These are phyloP conservation scores for Drosophila kokeensis DNA, from an alignment of 2,888 invertebrate genomes.

Conservation along the genomic window DNA sequence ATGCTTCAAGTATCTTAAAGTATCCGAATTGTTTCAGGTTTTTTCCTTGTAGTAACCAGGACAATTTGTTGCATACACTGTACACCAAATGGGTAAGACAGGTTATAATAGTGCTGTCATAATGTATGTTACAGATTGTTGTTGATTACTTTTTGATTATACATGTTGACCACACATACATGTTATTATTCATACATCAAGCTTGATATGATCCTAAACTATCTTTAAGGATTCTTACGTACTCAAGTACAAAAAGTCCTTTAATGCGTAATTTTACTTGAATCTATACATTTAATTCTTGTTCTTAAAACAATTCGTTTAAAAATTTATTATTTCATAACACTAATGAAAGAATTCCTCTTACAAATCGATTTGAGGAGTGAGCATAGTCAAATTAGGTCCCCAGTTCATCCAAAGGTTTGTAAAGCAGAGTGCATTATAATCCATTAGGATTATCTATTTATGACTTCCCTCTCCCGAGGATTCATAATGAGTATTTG, in stretches of 20 bases:
- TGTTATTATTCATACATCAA: background rate
- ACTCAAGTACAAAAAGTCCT: background rate
- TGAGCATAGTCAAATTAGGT: background rate
- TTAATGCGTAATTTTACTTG: background rate
- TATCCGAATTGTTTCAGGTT: slow-evolving; percentile 16
- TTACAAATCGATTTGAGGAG: background rate
- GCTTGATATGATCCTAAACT: background rate
- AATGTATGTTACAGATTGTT: background rate
- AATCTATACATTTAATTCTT: background rate
- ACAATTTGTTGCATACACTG: slow-evolving; percentile 8
- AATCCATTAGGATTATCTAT: background rate
- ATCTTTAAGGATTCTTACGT: background rate
- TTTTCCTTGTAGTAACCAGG: slow-evolving; percentile 1
- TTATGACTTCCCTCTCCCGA: background rate
- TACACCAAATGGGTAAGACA: background rate
- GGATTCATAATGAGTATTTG: background rate
- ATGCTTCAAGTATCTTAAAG: slow-evolving; percentile 13
- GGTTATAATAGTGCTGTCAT: background rate
- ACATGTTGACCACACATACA: background rate
- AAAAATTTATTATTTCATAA: background rate
- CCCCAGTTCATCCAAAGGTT: background rate
- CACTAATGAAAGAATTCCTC: background rate
- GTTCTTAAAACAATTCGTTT: background rate
- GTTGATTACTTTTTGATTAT: background rate
- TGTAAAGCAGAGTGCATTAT: background rate